A percentile compares a stretch with the other conserved stretches of the same genome.
phyloP scores from a whole-genome alignment of 37 sponge, comb jelly and placozoan genomes.

The Haliclona indistincta region DNA sequence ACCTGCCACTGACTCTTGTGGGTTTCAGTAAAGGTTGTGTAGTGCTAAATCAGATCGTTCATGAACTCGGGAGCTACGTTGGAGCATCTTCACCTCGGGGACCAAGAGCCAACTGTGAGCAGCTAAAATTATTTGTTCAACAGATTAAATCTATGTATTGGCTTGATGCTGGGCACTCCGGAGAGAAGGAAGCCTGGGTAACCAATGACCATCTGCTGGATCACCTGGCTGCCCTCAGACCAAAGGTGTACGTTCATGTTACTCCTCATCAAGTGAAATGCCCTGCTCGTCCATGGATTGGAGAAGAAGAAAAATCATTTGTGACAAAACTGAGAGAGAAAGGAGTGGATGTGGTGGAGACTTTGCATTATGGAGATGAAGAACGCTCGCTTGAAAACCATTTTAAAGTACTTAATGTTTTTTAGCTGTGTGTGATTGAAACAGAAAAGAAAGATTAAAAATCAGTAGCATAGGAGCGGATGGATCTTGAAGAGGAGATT shows the following conservation, averaged over 20 bases:
- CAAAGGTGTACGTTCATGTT: slow-evolving; percentile 69
- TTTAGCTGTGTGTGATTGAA: no score
- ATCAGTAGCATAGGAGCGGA: no score
- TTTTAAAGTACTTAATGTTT: slow-evolving; percentile 68
- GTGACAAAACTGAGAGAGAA: slow-evolving; percentile 44
- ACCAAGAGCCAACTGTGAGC: background rate
- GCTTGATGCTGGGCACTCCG: slow-evolving; percentile 91
- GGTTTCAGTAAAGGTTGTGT: slow-evolving; percentile 97
- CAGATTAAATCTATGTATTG: slow-evolving; percentile 66
- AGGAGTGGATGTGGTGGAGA: slow-evolving; percentile 50
- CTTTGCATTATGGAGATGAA: slow-evolving; percentile 62
- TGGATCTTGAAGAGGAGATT: no score
- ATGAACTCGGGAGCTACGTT: slow-evolving; percentile 60
- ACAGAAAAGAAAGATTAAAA: no score
- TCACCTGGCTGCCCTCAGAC: slow-evolving; percentile 21
- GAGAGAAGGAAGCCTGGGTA: slow-evolving; percentile 78
- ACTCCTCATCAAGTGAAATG: slow-evolving; percentile 83
- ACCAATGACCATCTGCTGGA: slow-evolving; percentile 46
- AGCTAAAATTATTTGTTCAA: slow-evolving; percentile 37
- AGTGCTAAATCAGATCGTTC: slow-evolving; percentile 82
- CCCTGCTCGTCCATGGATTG: slow-evolving; percentile 65
- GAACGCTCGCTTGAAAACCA: slow-evolving; percentile 68
- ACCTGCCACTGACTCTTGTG: slow-evolving; percentile 55
- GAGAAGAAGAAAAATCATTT: slow-evolving; percentile 66
- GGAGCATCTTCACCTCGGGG: background rate